Conservation (phyloP, 2,888 invertebrate species). For the Pachymerium ferrugineum region DNA sequence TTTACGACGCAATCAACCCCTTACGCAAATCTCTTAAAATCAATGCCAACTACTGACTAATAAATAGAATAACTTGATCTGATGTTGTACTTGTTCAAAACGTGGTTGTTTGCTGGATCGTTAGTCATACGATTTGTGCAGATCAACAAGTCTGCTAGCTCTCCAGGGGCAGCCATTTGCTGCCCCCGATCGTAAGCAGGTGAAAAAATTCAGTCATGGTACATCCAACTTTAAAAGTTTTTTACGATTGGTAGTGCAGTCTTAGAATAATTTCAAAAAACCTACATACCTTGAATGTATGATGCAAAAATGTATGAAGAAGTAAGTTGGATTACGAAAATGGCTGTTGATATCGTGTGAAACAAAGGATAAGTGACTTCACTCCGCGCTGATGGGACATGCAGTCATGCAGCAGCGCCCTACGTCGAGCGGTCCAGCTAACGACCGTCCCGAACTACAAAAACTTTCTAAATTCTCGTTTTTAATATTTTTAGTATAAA, state of each 20-base stretch:
- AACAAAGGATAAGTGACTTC: constrained; percentile 27
- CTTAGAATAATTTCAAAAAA: neutral
- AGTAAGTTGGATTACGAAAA: neutral
- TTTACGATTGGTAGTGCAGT: neutral
- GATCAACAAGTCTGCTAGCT: constrained; percentile 11
- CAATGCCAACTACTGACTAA: too few relatives aligned
- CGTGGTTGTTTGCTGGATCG: too few relatives aligned
- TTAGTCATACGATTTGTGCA: neutral
- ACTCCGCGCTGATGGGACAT: constrained; percentile 23
- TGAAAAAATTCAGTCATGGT: neutral
- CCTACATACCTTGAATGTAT: neutral
- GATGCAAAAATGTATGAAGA: neutral
- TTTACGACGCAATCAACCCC: too few relatives aligned
- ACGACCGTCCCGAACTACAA: neutral
- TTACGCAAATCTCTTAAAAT: too few relatives aligned
- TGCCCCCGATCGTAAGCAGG: constrained; percentile 27
- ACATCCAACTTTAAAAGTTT: neutral
- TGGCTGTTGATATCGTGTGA: constrained; percentile 11
- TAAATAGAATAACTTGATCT: too few relatives aligned
- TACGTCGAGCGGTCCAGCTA: neutral
- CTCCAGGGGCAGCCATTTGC: constrained; percentile 25
- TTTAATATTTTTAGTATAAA: too few relatives aligned
- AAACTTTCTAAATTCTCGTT: too few relatives aligned
- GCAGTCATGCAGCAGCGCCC: constrained; percentile 16
- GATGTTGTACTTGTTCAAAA: too few relatives aligned